These are phyloP conservation scores for Gila robusta DNA, from an alignment of 2,797 vertebrate species.

Conservation along the genomic window DNA sequence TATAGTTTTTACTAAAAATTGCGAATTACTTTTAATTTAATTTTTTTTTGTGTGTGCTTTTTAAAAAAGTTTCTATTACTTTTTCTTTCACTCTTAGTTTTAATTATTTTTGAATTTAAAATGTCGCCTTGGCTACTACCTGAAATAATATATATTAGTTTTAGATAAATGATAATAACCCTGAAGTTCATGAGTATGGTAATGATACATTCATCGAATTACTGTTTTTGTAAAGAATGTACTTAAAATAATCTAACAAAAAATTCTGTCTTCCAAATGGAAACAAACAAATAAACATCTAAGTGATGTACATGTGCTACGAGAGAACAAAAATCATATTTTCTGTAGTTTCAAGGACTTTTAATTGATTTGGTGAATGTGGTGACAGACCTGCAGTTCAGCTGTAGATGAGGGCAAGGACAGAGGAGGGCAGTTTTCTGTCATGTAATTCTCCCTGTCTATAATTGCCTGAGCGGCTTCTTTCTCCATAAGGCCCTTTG, in stretches of 20 bases:
- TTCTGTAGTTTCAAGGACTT: not conserved
- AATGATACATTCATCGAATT: not conserved
- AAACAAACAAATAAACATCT: not conserved
- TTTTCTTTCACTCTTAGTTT: too few relatives aligned
- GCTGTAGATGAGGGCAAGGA: constrained; percentile 77
- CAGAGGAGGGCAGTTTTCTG: constrained; percentile 78
- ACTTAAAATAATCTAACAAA: not conserved
- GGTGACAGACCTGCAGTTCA: constrained; percentile 80
- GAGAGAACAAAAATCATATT: not conserved
- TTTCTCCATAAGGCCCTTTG: constrained; percentile 78
- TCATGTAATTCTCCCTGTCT: constrained; percentile 80
- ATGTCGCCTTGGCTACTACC: too few relatives aligned
- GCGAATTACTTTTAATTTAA: too few relatives aligned
- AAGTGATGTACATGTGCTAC: not conserved
- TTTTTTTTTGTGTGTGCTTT: too few relatives aligned
- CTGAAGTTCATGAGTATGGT: not conserved
- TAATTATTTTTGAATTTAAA: too few relatives aligned
- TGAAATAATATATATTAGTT: too few relatives aligned
- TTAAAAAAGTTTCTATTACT: too few relatives aligned
- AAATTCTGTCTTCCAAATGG: not conserved
- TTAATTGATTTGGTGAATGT: not conserved
- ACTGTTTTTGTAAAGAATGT: not conserved
- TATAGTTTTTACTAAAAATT: too few relatives aligned
- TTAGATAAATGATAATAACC: too few relatives aligned
- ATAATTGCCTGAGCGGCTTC: constrained; percentile 72